Percentiles rank a stretch among this genome's conserved stretches.
phyloP scores from a whole-genome alignment of 2,888 invertebrate species.

The Eumerus sabulonum region DNA sequence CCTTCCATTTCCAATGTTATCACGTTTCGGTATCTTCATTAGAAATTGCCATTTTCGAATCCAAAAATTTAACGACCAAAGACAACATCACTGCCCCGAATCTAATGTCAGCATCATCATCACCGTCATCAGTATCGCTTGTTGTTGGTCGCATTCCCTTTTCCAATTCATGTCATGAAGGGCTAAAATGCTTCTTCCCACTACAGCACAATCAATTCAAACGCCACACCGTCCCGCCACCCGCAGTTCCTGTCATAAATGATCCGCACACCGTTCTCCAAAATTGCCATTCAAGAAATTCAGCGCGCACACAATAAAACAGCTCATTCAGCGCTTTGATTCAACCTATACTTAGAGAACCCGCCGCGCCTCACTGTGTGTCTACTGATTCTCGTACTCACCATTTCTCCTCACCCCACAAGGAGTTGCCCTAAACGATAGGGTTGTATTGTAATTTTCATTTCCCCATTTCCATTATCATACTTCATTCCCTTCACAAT shows the following conservation, averaged over 20 bases:
- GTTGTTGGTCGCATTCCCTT: conserved; percentile 31
- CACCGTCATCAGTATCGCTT: conserved; percentile 33
- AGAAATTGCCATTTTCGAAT: no score
- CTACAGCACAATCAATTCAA: conserved; percentile 55
- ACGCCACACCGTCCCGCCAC: conserved; percentile 22
- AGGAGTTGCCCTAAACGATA: conserved; percentile 35
- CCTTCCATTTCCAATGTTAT: no score
- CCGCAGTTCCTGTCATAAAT: neutral
- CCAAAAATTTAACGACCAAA: no score
- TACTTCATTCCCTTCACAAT: conserved; percentile 37
- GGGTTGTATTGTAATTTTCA: conserved; percentile 67
- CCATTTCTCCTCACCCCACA: conserved; percentile 10
- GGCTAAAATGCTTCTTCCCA: conserved; percentile 59
- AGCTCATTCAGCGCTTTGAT: conserved; percentile 54
- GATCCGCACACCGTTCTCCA: conserved; percentile 38
- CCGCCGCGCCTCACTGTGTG: neutral
- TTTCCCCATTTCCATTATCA: conserved; percentile 60
- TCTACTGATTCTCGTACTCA: no score
- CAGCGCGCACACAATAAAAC: conserved; percentile 53
- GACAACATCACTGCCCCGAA: no score
- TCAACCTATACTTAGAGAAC: conserved; percentile 33
- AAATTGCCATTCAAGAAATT: conserved; percentile 60
- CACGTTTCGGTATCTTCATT: no score
- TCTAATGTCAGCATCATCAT: neutral
- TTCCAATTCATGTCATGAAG: conserved; percentile 59